These are phyloP conservation scores for Eretmochelys imbricata DNA, from an alignment of 2,113 vertebrate genomes.

Conservation along the genomic window DNA sequence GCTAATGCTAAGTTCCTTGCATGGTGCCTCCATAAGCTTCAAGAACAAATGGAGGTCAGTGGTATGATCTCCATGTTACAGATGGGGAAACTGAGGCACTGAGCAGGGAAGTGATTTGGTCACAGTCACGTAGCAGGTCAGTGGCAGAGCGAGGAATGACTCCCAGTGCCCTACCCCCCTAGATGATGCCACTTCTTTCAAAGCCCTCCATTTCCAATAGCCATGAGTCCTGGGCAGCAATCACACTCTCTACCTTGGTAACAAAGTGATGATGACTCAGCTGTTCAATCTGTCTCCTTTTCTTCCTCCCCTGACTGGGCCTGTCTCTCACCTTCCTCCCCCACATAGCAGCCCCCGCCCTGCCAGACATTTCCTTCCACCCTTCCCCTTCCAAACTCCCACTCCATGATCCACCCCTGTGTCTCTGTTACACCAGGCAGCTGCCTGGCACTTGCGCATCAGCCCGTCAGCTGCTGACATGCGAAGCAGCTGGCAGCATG, in stretches of 20 bases:
- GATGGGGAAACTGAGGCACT: neutral
- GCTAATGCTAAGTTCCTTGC: neutral
- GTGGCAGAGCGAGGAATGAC: accelerated
- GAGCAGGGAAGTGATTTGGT: neutral
- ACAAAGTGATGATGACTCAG: accelerated
- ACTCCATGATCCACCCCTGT: neutral
- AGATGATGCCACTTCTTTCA: accelerated
- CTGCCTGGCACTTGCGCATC: neutral
- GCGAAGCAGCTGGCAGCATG: neutral
- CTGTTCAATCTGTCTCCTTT: neutral
- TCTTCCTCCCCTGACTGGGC: accelerated
- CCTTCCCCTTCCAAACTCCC: neutral
- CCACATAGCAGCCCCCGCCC: neutral
- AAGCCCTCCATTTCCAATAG: accelerated
- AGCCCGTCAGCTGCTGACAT: neutral
- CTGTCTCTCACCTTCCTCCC: neutral
- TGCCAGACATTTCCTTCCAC: neutral
- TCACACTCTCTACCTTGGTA: neutral
- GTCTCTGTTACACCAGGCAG: neutral
- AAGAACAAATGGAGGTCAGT: neutral
- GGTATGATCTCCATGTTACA: neutral
- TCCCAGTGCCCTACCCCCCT: neutral
- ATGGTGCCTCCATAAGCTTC: neutral
- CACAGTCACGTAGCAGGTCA: accelerated
- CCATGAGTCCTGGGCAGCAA: neutral